A percentile compares a stretch with the other conserved stretches of the same genome.
phyloP scores from a whole-genome alignment of 2,888 invertebrate genomes.

The Augochlorella aurata region DNA sequence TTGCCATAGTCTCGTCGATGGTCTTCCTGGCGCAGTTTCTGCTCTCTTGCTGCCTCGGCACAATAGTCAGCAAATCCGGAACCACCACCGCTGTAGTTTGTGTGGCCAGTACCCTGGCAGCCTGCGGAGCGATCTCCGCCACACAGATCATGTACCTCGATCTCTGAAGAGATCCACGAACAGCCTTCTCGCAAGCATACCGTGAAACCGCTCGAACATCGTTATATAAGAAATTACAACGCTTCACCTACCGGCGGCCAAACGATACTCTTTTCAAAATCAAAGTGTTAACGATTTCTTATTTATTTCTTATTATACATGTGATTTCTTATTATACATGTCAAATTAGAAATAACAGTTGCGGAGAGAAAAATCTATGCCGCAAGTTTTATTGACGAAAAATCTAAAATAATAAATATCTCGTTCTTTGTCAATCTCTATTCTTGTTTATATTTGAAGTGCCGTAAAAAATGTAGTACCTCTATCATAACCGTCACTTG shows the following conservation, averaged over 20 bases:
- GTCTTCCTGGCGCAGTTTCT: constrained; percentile 97
- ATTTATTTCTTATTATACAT: no score
- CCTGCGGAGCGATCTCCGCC: constrained; percentile 92
- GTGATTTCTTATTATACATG: no score
- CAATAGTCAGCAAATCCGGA: constrained; percentile 90
- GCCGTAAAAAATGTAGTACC: no score
- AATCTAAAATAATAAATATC: no score
- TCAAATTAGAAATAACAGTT: no score
- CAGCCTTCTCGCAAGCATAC: neutral
- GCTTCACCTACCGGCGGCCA: neutral
- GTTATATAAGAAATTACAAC: neutral
- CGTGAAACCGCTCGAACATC: neutral
- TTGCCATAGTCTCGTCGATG: constrained; percentile 97
- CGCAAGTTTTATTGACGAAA: no score
- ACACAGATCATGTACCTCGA: constrained; percentile 95
- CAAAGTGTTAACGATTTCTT: no score
- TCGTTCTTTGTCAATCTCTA: no score
- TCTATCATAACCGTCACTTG: no score
- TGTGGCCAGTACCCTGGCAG: constrained; percentile 92
- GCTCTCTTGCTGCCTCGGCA: constrained; percentile 93
- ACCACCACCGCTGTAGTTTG: constrained; percentile 95
- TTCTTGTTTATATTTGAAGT: no score
- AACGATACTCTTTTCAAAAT: no score
- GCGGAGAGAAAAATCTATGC: no score
- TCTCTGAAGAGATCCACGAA: constrained; percentile 83